These are phyloP conservation scores for Tetragonula clypearis DNA, from an alignment of 1,140 invertebrate genomes.

Conservation along the genomic window DNA sequence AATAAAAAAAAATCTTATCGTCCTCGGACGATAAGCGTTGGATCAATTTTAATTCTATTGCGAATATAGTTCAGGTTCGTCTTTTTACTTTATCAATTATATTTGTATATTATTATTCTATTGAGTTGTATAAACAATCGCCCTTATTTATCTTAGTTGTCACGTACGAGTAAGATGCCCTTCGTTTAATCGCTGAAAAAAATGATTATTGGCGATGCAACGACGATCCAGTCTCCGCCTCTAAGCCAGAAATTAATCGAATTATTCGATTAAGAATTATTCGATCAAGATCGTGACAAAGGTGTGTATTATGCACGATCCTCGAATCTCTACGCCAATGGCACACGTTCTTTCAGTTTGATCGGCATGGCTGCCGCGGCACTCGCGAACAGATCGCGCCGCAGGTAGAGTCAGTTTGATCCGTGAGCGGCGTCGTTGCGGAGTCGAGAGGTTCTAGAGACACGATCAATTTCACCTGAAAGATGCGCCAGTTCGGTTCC, in stretches of 20 bases:
- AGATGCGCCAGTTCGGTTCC: background rate
- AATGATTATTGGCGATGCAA: background rate
- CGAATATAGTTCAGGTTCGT: background rate
- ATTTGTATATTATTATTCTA: background rate
- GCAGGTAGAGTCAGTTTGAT: conserved; percentile 35
- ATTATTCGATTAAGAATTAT: background rate
- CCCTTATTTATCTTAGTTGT: background rate
- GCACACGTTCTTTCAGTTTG: conserved; percentile 29
- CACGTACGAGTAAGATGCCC: background rate
- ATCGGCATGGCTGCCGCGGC: conserved; percentile 43
- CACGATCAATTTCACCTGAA: background rate
- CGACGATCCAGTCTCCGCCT: too few relatives aligned
- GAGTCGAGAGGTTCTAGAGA: background rate
- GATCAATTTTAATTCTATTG: background rate
- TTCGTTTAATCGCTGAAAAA: background rate
- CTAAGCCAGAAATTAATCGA: background rate
- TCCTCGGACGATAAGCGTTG: background rate
- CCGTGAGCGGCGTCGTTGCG: conserved; percentile 12
- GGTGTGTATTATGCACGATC: background rate
- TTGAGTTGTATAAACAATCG: background rate
- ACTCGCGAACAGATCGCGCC: conserved; percentile 29
- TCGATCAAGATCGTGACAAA: too few relatives aligned
- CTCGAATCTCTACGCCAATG: conserved; percentile 23
- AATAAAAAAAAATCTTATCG: background rate
- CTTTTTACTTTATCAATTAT: background rate